Evolutionary conservation across 2,113 vertebrate species (phyloP), one percentile per base, ranked within the genome.

Genomic region (Psilopsiagon aurifrons): DNA sequence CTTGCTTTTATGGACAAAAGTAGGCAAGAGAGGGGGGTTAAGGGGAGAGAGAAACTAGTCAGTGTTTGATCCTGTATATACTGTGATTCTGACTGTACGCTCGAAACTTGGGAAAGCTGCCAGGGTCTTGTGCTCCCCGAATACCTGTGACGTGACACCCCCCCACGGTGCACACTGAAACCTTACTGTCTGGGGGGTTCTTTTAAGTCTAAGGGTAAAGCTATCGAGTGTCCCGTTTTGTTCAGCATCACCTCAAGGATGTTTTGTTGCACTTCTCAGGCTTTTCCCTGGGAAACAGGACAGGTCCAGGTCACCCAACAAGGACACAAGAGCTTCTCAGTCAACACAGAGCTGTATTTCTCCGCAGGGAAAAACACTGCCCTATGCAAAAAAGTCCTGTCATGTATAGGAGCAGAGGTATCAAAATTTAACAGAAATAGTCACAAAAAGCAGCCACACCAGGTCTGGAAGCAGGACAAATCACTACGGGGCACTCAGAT

Each of bases 1-100:
- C n/a, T 92, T 92, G 93, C 90, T 94, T 97, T 88, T 94, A 86
- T 92, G 94, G 92, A 97, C 97, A 97, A 97, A 98, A 98, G 96
- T 95, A 88, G 91, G 67, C 83, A 87, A 75, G 74, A 68, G 55
- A 35, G 86, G 59, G 84, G 92, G 62, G 70, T 13, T 60, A 86
- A 57, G 64, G 91, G 85, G 90, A 93, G 96, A 85, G 96, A 80
- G 92, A 94, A 97, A 86, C 88, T 90, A 54, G 97, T 97, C 90
- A 6, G 20, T 90, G 88, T 97, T 97, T 97, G 97, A 97, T 97
- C 92, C 92, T 91, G 91, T 93, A 35, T 88, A 35, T 96, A 71
- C 97, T 90, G 92, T 95, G 97, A 94, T 96, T 97, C 92, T 17
- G 91, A 97, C 94, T 96, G 87, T 90, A 85, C 10, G 2, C 82